Conservation (phyloP, 2,113 vertebrate species). For the Macrotus californicus region DNA sequence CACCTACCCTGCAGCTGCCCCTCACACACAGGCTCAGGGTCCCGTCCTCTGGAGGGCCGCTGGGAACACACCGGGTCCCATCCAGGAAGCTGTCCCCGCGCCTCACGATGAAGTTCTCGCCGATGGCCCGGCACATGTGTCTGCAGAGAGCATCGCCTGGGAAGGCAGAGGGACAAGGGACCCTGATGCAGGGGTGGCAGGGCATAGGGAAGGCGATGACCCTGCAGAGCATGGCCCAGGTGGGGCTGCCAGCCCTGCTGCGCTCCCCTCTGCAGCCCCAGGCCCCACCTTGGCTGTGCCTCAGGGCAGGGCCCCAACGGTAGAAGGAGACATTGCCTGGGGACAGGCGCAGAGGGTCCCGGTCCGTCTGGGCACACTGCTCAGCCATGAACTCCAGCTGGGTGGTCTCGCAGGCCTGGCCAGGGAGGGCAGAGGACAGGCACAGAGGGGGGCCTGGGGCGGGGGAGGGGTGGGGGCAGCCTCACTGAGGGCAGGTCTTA, state of each 20-base stretch:
- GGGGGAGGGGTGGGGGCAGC: too few species aligned
- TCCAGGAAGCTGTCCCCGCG: conserved; percentile 88
- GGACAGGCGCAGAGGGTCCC: conserved; percentile 80
- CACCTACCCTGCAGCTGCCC: conserved; percentile 88
- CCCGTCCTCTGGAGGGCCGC: conserved; percentile 44
- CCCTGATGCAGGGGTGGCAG: not conserved
- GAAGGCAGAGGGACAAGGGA: not conserved
- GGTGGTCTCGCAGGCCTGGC: conserved; percentile 83
- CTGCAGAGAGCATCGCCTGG: conserved; percentile 90
- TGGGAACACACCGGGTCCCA: conserved; percentile 90
- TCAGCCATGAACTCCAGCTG: conserved; percentile 92
- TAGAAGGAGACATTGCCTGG: conserved; percentile 78
- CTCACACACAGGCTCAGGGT: conserved; percentile 82
- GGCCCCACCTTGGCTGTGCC: conserved; percentile 83
- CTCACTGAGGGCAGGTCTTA: too few species aligned
- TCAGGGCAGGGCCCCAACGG: conserved; percentile 87
- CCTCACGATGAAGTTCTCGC: conserved; percentile 87
- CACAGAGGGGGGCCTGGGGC: too few species aligned
- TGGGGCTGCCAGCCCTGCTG: fast-evolving
- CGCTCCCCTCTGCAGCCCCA: not conserved
- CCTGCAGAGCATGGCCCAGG: not conserved
- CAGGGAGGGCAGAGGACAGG: not conserved
- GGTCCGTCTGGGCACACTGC: conserved; percentile 89
- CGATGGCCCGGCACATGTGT: conserved; percentile 86
- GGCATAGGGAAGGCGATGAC: not conserved